Base-by-base conservation (phyloP, 2,888 invertebrate species). In the Drosophila algonquin region DNA sequence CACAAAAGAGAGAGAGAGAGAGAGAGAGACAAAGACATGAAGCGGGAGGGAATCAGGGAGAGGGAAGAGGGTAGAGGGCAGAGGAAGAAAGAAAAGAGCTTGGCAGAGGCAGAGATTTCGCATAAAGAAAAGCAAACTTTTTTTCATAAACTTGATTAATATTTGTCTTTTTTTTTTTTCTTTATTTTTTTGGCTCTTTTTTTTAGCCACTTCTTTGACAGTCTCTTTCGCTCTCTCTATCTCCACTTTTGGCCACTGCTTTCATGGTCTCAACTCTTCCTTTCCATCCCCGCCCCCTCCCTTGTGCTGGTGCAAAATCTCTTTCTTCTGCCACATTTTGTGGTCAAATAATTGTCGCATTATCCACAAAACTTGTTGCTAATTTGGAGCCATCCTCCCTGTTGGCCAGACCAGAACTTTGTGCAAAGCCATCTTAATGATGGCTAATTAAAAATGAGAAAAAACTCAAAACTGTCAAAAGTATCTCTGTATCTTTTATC, bases 401-500 rank as follows among this genome's bases (percentile, higher is more conserved):
- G 10, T 9, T 3, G 35, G 48, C 58, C 56, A 60, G 72, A 63
- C 58, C 56, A 60, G 72, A 63, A 59, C 54, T 63, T 72, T 56
- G 46, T 44, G 62, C n/a, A 40, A 72, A 51, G 52, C 58, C 61
- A 63, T 73, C 63, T 62, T 77, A 78, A 75, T 71, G 70, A 63
- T 73, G 80, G 76, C 85, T 86, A 85, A 85, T 85, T 89, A 88
- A 89, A 85, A 88, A 89, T 89, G 88, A 88, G 85, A 85, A 82
- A 76, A 3, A 21, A 55, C 79, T 65, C 71, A 80, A 30, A 8
- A 77, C 65, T 73, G 77, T 27, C 80, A 73, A 56, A 61, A 58
- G 55, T 57, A 86, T 68, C 46, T n/a, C 21, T 18, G 4, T 48
- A 50, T 14, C 63, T 65, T 71, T 72, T 87, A 86, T 86, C 87